Base-by-base conservation (phyloP, 1,140 invertebrate genomes). In the Euura lappo region DNA sequence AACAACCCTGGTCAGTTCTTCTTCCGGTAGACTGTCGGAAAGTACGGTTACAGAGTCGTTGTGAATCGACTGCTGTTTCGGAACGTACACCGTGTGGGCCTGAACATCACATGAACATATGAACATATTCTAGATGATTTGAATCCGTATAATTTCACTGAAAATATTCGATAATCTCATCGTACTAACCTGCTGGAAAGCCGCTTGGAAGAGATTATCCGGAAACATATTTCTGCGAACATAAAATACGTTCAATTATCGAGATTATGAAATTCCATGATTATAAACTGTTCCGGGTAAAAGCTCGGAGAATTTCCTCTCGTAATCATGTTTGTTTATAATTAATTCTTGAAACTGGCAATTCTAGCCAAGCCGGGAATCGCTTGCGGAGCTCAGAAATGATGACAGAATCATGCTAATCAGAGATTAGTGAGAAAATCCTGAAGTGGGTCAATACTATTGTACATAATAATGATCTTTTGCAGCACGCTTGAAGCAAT, bases 181-280 rank as follows among this genome's bases (percentile, higher is more conserved):
- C 7, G 64, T 69, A 46, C 81, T 87, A 82, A 91, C 91, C 87
- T 92, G 94, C 86, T 96, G 93, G 83, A 96, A 96, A 45, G 94
- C 92, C 65, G 95, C 95, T 87, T 95, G 93, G 80, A 97, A 95
- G 71, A 97, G 89, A 89, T 97, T 97, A 81, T 95, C 95, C 8
- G 95, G 94, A 79, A 96, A 93, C 80, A 97, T 93, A 87, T 97
- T 97, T 87, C 93, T 96, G 87, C 79, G 90, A 87, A 87, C 79
- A 81, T 82, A 77, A 78, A 71, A 76, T 72, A 69, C 81, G 68
- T 81, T 28, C 46, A 68, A 45, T 74, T 66, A 28, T 28, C 28
- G 28, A 28, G 28, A 72, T 64, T 72, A 72, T 6, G 0, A 74
- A 28, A 74, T 3, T 74, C 43, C 64, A 45, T 60, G 28, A 65